Base-by-base conservation (phyloP, 2,797 vertebrate genomes). In the Allochrocebus solatus region DNA sequence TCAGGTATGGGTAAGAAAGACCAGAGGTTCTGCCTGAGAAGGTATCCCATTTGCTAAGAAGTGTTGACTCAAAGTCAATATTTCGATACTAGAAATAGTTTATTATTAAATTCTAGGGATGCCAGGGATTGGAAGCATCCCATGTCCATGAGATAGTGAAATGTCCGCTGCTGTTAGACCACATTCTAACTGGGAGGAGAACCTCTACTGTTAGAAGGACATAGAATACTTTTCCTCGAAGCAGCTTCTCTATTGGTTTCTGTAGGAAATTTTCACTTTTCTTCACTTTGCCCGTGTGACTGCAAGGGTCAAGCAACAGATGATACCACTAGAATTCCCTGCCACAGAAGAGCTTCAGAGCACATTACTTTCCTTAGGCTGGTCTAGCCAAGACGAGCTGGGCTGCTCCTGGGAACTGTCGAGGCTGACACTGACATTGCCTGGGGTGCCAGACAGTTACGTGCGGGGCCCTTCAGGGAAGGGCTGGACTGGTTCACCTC, bases 1-100 rank as follows among this genome's bases (percentile, higher is more conserved):
- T 99, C 98, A 99, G 99, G 99, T 99, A 99, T 5, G 83, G 13
- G 36, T 22, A 9, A 12, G 33, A 70, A 30, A 28, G 76, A 70
- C 78, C 10, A 24, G 48, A 28, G 86, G 55, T 76, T 57, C n/a
- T 74, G 53, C 79, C 84, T 43, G 5, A 33, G 50, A 90, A 50
- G 8, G 8, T 43, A 8, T 22, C 41, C 72, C 17, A 0, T 95
- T 75, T 82, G 61, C 72, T 93, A n/a, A 41, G 72, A 83, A 94
- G 21, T 28, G 19, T 21, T 55, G 16, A 64, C n/a, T 82, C 30
- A 72, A 21, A 48, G 1, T 67, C 33, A 67, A 2, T 67, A 64
- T n/a, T 64, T 64, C 28, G 26, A 33, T 76, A 4, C 24, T 46
- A 28, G 30, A 91, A 24, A 39, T 41, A 19, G 43, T 88, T 78